Conservation (phyloP, 1,140 invertebrate genomes). For the Atta texana region DNA sequence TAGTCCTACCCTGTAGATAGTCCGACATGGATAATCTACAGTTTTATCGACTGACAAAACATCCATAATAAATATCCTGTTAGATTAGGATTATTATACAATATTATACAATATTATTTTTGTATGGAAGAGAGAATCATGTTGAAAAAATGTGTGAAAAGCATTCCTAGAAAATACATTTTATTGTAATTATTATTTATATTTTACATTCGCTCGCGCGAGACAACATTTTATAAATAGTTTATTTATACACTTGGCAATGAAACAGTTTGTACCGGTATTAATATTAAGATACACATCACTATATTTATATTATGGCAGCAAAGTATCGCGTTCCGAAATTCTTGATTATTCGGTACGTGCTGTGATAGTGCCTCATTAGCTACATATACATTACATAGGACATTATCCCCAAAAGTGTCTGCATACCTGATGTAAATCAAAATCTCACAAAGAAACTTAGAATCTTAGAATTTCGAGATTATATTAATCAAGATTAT, state of each 20-base stretch:
- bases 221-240: conserved; percentile 8
- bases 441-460: background rate
- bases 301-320: conserved; percentile 55
- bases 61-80: too few species aligned
- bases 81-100: too few species aligned
- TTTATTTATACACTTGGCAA: background rate
- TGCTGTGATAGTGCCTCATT: background rate
- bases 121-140: background rate
- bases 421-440: background rate
- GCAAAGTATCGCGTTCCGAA: background rate
- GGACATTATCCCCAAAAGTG: background rate
- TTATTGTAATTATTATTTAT: conserved; percentile 32
- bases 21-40: too few species aligned
- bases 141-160: background rate
- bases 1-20: too few species aligned
- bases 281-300: background rate
- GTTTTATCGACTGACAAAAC: too few species aligned
- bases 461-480: background rate
- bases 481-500: background rate
- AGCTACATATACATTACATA: too few species aligned
- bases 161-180: conserved; percentile 17
- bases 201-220: background rate
- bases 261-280: background rate
- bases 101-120: too few species aligned
- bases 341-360: background rate